These are phyloP conservation scores for Acromyrmex heyeri DNA, from an alignment of 1,140 invertebrate species.

Conservation along the genomic window DNA sequence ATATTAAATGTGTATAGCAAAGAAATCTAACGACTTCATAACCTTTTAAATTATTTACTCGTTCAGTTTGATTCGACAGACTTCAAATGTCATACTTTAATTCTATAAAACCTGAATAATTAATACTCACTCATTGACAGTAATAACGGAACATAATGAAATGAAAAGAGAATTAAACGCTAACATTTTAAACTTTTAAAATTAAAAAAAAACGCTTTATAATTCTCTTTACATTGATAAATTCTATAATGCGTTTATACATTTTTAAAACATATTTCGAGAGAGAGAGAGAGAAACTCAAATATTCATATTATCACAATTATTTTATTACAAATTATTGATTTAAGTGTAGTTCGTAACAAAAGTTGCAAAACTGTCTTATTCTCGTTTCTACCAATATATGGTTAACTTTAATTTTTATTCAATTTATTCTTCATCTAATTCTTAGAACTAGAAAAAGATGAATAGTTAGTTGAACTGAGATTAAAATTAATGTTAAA, in stretches of 20 bases:
- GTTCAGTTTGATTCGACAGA: slow-evolving; percentile 5
- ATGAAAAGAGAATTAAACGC: slow-evolving; percentile 53
- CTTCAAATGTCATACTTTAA: slow-evolving; percentile 51
- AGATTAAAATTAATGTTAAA: too few species aligned
- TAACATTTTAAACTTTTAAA: slow-evolving; percentile 35
- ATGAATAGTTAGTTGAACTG: too few species aligned
- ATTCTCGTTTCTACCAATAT: too few species aligned
- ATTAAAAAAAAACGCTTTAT: slow-evolving; percentile 34
- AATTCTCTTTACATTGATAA: not conserved
- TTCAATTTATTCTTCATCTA: too few species aligned
- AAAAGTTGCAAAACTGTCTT: slow-evolving; percentile 9
- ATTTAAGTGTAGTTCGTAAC: slow-evolving; percentile 29
- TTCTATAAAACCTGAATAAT: slow-evolving; percentile 45
- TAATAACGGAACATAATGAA: slow-evolving; percentile 44
- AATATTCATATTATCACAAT: slow-evolving; percentile 19
- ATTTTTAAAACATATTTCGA: not conserved
- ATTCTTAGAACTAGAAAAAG: too few species aligned
- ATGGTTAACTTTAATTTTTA: too few species aligned
- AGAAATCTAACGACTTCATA: slow-evolving; percentile 66
- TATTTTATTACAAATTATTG: slow-evolving; percentile 49
- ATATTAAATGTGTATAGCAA: not conserved
- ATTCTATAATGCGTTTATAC: not conserved
- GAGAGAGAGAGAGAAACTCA: not conserved
- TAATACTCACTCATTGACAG: slow-evolving; percentile 63
- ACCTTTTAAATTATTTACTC: slow-evolving; percentile 65